Conservation (phyloP, 2,888 invertebrate genomes). For the Poecilus cupreus region DNA sequence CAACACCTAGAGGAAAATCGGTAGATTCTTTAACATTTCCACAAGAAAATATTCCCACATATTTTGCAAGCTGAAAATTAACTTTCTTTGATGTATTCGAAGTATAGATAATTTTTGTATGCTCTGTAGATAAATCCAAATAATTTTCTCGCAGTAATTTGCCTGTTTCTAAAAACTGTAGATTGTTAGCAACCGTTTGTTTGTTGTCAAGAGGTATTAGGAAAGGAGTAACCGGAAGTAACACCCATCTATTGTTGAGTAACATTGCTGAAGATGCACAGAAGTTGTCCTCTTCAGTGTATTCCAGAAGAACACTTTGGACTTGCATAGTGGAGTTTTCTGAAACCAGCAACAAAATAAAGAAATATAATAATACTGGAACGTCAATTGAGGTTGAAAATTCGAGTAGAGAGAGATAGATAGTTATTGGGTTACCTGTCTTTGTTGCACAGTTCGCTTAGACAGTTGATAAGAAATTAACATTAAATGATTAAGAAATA, state of each 20-base stretch:
- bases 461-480: no score
- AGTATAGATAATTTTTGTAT: slow-evolving; percentile 25
- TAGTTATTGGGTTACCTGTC: no score
- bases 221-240: slow-evolving; percentile 47
- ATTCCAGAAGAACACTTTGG: slow-evolving; percentile 43
- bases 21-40: slow-evolving; percentile 44
- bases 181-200: slow-evolving; percentile 9
- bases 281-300: slow-evolving; percentile 19
- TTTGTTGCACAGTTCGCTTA: no score
- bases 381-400: no score
- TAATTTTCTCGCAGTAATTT: slow-evolving; percentile 14
- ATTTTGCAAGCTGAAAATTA: slow-evolving; percentile 16
- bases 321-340: slow-evolving; percentile 1
- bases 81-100: background rate
- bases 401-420: no score
- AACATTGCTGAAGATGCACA: slow-evolving; percentile 30
- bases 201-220: slow-evolving; percentile 5
- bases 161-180: slow-evolving; percentile 29
- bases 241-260: slow-evolving; percentile 45
- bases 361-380: no score
- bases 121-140: slow-evolving; percentile 9
- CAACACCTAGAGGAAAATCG: slow-evolving; percentile 44
- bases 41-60: slow-evolving; percentile 47
- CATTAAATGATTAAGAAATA: no score
- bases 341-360: background rate